Evolutionary conservation across 2,113 vertebrate species (phyloP), one percentile per base, ranked within the genome.

Genomic region (Carassius carassius): DNA sequence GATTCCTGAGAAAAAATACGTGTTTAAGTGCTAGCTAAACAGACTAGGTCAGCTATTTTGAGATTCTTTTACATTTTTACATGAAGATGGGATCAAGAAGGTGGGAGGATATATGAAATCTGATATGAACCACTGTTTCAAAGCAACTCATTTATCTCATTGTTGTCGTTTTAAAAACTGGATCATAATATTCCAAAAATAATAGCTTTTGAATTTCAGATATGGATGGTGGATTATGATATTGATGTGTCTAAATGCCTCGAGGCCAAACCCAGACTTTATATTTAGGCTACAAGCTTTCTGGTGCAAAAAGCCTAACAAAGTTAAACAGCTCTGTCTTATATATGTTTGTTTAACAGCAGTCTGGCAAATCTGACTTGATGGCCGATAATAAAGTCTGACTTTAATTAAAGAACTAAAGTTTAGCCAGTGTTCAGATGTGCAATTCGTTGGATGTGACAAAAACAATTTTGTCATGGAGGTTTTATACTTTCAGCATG

Each of bases 291-390:
- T n/a, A 58, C 76, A 60, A 60, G 10, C 51, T 11, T 37, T 10
- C 32, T 3, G 60, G 82, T 69, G 35, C 23, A 23, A 73, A 81
- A 79, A 83, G 49, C 65, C n/a, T n/a, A 79, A 78, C 76, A 41
- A 70, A 79, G 44, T 79, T 86, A 80, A 74, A 73, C 67, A 62
- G n/a, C 37, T 63, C 23, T 29, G 37, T 78, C 58, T 35, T 73
- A 44, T 72, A 25, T 37, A 81, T 74, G 58, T 51, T 51, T 86
- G 47, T 51, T 84, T 25, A 80, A 65, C 54, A 72, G 41, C 81
- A 51, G 44, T 76, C 32, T 47, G 54, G 21, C 19, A 78, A 78
- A 54, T 77, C 25, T 85, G 49, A 84, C 41, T 87, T 69, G 78
- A 85, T 54, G 25, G 37, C 54, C 19, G 41, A 41, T 41, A 78